Evolutionary conservation across 2,113 vertebrate species (phyloP), one percentile per base, ranked within the genome.

Genomic region (Gallinago jamesoni): DNA sequence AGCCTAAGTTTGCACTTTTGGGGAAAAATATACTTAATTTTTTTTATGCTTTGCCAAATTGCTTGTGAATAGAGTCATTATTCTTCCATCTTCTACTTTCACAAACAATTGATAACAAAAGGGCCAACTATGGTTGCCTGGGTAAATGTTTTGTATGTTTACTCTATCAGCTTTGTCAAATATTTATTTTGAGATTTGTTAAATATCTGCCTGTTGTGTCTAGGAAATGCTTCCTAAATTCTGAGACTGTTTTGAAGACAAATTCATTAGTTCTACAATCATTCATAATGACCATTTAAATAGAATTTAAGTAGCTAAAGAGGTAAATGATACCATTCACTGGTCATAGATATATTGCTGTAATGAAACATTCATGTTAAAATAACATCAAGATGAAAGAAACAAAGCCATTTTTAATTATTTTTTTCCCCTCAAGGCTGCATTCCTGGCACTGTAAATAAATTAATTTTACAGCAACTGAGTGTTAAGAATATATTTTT

Each of bases 301-400:
- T 70, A 89, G 90, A 92, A 84, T 73, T 83, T 83, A 88, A 69
- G 64, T 86, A 89, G 47, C 73, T 90, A 41, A 88, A 90, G 72
- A 89, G n/a, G 73, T 77, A 84, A 86, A 80, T 45, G 5, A 37
- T 86, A 72, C 90, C n/a, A 52, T 47, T 80, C 8, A 20, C 66
- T 85, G 70, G 79, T 85, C 63, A 27, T 75, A 89, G 69, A 73
- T 78, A 25, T 7, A 67, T 55, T 88, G 45, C 28, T 66, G 43
- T 88, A 90, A 83, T 90, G 79, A 94, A 93, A 56, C 83, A 30
- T 62, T 68, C 22, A 69, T 0, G 0, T 84, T 96, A 77, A 93
- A 95, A 86, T 80, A 94, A 66, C 76, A 90, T 87, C 56, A 45
- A 67, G 84, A 92, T 89, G 68, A 91, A 95, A 91, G 56, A 67